A percentile compares a stretch with the other conserved stretches of the same genome.
Conservation (phyloP, 2,113 vertebrate genomes). For the Periophthalmus modestus region DNA sequence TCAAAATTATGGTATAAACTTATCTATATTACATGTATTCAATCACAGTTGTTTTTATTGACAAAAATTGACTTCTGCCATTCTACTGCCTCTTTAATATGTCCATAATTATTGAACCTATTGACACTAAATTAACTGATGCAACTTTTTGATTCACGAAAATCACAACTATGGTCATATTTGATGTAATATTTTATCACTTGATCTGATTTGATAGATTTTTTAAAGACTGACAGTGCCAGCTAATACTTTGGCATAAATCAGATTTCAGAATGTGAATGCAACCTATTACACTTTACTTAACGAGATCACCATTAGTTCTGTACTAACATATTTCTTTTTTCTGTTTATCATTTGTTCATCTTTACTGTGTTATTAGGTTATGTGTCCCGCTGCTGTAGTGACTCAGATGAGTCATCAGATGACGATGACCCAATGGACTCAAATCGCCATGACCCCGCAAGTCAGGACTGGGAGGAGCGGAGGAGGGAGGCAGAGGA, state of each 20-base stretch:
- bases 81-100: neutral
- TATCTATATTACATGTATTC: neutral
- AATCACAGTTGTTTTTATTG: neutral
- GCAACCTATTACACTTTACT: slow-evolving; percentile 10
- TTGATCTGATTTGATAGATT: neutral
- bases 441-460: slow-evolving; percentile 44
- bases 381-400: slow-evolving; percentile 89
- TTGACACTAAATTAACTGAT: neutral
- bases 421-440: slow-evolving; percentile 84
- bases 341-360: slow-evolving; percentile 26
- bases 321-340: slow-evolving; percentile 21
- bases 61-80: neutral
- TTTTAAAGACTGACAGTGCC: neutral
- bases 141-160: no score
- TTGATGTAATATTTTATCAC: no score
- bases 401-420: slow-evolving; percentile 90
- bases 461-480: slow-evolving; percentile 71
- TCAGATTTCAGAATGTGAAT: neutral
- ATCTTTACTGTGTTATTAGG: slow-evolving; percentile 71
- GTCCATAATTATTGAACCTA: neutral
- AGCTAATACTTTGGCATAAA: neutral
- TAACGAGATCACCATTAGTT: neutral
- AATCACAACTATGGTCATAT: no score
- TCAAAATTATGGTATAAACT: neutral
- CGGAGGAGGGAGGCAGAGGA: slow-evolving; percentile 63